Percentiles rank a stretch among this genome's conserved stretches.
Conservation (phyloP, 2,888 invertebrate species). For the Willowsia nigromaculata region DNA sequence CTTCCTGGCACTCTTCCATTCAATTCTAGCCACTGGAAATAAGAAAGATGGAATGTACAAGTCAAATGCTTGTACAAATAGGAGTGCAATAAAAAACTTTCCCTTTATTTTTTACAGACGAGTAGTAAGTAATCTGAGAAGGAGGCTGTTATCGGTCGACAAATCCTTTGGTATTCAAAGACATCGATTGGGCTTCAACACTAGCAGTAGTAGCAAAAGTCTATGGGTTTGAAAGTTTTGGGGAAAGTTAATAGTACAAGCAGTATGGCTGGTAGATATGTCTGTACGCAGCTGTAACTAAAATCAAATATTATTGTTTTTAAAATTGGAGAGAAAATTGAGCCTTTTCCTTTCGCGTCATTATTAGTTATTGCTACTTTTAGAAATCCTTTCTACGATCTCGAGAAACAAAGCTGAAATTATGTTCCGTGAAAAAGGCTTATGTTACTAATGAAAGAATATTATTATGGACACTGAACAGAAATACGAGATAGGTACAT, state of each 20-base stretch:
- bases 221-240: not conserved
- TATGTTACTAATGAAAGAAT: constrained; percentile 3
- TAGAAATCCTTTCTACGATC: constrained; percentile 17
- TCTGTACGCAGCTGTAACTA: not conserved
- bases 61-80: constrained; percentile 20
- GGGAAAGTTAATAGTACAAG: not conserved
- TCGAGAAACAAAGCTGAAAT: constrained; percentile 18
- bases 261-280: not conserved
- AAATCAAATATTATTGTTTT: too few species aligned
- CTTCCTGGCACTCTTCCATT: constrained; percentile 35
- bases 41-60: constrained; percentile 9
- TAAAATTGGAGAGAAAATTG: not conserved
- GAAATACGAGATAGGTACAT: not conserved
- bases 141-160: constrained; percentile 36
- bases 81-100: constrained; percentile 18
- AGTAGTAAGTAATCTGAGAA: constrained; percentile 22
- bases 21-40: constrained; percentile 19
- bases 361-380: constrained; percentile 17
- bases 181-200: constrained; percentile 20
- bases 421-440: not conserved
- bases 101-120: constrained; percentile 6
- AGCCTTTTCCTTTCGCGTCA: not conserved
- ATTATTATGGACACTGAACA: too few species aligned
- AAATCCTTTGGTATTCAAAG: not conserved
- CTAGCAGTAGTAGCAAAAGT: not conserved